These are phyloP conservation scores for Cataglyphis cursor DNA, from an alignment of 2,888 invertebrate genomes.

Conservation along the genomic window DNA sequence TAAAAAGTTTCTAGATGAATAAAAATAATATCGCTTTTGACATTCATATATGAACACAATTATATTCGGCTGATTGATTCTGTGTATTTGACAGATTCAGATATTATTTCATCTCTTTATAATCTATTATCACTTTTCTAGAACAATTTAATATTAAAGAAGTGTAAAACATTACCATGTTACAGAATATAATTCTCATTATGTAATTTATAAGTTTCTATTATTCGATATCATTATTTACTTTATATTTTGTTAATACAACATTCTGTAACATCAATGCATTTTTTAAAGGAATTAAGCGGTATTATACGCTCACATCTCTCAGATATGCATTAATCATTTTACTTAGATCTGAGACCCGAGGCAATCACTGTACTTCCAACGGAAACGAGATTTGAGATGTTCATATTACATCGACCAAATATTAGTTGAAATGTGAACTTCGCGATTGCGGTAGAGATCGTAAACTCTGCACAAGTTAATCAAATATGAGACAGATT, in stretches of 20 bases:
- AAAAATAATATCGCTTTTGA: background rate
- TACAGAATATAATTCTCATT: background rate
- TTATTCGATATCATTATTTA: conserved; percentile 7
- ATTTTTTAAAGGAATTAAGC: background rate
- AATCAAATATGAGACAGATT: conserved; percentile 16
- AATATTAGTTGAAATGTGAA: conserved; percentile 41
- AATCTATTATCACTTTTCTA: conserved; percentile 4
- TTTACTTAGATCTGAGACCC: background rate
- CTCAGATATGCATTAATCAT: background rate
- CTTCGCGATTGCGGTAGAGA: background rate
- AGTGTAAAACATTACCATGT: background rate
- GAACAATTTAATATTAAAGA: conserved; percentile 10
- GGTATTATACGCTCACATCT: background rate
- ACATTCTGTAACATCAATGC: background rate
- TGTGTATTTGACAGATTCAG: background rate
- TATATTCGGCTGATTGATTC: conserved; percentile 2
- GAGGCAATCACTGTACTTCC: conserved; percentile 7
- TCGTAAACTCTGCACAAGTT: background rate
- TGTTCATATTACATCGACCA: conserved; percentile 22
- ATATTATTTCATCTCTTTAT: background rate
- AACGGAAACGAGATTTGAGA: conserved; percentile 20
- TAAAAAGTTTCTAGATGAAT: background rate
- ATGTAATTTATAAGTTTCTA: background rate
- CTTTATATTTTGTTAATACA: background rate
- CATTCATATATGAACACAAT: background rate